These are phyloP conservation scores for Cavia porcellus DNA, from an alignment of 2,113 vertebrate genomes.

Conservation along the genomic window DNA sequence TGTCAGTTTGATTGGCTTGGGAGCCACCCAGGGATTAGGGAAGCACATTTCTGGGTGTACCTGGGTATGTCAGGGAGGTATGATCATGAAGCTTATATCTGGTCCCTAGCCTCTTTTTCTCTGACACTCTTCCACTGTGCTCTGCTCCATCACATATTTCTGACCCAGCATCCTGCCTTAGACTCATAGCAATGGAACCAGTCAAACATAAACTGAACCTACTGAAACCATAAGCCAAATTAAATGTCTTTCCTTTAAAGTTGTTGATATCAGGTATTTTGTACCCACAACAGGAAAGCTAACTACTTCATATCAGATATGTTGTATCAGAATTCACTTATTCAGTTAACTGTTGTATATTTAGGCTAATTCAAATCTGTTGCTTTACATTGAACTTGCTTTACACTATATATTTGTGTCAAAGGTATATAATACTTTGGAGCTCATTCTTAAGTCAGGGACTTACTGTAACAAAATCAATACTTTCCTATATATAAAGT, in stretches of 20 bases:
- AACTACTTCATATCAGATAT: not conserved
- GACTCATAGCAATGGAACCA: not conserved
- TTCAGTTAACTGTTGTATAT: not conserved
- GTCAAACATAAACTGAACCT: not conserved
- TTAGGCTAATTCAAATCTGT: conserved; percentile 3
- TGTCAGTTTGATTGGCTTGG: not conserved
- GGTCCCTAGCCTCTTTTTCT: not conserved
- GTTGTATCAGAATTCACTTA: not conserved
- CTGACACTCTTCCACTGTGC: not conserved
- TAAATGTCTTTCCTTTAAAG: not conserved
- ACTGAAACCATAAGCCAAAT: not conserved
- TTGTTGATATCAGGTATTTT: not conserved
- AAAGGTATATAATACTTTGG: too few relatives aligned
- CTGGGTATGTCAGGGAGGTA: not conserved
- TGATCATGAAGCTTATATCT: not conserved
- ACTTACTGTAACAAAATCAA: not conserved
- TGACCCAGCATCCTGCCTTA: not conserved
- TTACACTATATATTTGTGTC: too few relatives aligned
- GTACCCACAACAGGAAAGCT: not conserved
- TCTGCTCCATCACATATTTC: not conserved
- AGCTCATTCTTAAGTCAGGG: not conserved
- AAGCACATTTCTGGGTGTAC: not conserved
- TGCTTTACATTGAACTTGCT: too few relatives aligned
- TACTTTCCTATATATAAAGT: not conserved
- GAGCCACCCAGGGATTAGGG: not conserved